Conservation (phyloP, 1,140 invertebrate genomes). For the Dinoponera quadriceps region DNA sequence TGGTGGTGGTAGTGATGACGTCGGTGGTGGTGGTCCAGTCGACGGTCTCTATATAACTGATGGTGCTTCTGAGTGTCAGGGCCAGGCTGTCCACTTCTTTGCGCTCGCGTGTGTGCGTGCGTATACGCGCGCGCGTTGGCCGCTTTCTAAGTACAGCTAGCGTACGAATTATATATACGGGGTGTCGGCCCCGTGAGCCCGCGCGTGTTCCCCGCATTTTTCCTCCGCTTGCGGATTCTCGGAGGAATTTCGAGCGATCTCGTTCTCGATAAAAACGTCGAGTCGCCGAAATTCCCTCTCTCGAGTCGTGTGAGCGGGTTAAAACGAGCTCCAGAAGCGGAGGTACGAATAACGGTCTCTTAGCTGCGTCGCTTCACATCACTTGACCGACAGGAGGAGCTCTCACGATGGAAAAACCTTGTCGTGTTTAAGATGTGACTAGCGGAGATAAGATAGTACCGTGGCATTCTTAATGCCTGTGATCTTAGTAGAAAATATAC, state of each 20-base stretch:
- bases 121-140: slow-evolving; percentile 34
- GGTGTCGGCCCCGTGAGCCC: background rate
- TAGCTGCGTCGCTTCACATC: slow-evolving; percentile 36
- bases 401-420: slow-evolving; percentile 15
- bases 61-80: slow-evolving; percentile 84
- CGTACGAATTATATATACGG: slow-evolving; percentile 23
- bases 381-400: slow-evolving; percentile 13
- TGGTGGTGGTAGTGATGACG: slow-evolving; percentile 55
- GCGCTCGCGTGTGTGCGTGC: slow-evolving; percentile 65
- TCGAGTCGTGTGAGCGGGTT: background rate
- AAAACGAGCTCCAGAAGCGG: background rate
- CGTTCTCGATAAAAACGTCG: background rate
- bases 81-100: slow-evolving; percentile 83
- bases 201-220: background rate
- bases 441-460: background rate
- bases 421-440: slow-evolving; percentile 7
- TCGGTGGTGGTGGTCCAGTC: slow-evolving; percentile 68
- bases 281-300: background rate
- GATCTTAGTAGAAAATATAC: background rate
- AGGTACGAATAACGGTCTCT: background rate
- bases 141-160: slow-evolving; percentile 53
- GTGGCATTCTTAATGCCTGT: background rate
- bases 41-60: slow-evolving; percentile 81
- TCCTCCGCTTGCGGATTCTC: background rate
- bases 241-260: background rate